These are phyloP conservation scores for Lochmaea crataegi DNA, from an alignment of 2,888 invertebrate genomes.

Conservation along the genomic window DNA sequence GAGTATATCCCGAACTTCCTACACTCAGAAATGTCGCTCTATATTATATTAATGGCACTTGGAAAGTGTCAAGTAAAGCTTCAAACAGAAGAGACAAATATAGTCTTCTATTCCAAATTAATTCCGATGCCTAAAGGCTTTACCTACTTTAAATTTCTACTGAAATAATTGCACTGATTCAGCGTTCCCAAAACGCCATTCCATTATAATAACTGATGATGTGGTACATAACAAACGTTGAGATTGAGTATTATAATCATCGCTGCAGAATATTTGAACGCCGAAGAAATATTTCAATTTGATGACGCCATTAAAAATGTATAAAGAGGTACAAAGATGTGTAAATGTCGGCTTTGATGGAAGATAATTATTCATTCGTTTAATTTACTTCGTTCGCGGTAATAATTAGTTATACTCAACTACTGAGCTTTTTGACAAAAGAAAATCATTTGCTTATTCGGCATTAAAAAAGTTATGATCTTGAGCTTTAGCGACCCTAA, in stretches of 20 bases:
- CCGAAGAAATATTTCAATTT: not conserved
- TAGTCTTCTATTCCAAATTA: slow-evolving; percentile 27
- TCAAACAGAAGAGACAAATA: slow-evolving; percentile 29
- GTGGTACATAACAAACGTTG: slow-evolving; percentile 12
- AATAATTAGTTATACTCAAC: too few species aligned
- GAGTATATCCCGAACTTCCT: not conserved
- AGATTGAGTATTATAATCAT: not conserved
- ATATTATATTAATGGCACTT: not conserved
- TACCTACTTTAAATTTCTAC: slow-evolving; percentile 10
- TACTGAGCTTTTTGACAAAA: too few species aligned
- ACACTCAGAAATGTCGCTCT: not conserved
- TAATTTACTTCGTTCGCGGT: too few species aligned
- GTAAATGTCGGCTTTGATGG: not conserved
- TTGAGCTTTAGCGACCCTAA: too few species aligned
- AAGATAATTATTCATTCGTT: not conserved
- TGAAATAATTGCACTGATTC: slow-evolving; percentile 24
- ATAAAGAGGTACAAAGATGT: not conserved
- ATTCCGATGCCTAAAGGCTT: slow-evolving; percentile 23
- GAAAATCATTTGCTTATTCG: too few species aligned
- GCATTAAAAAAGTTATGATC: too few species aligned
- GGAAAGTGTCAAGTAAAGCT: slow-evolving; percentile 23
- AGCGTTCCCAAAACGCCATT: slow-evolving; percentile 18
- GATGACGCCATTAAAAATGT: slow-evolving; percentile 1
- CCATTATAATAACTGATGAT: slow-evolving; percentile 24
- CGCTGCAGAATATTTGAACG: not conserved